These are phyloP conservation scores for Dryocosmus kuriphilus DNA, from an alignment of 2,888 invertebrate genomes.

Conservation along the genomic window DNA sequence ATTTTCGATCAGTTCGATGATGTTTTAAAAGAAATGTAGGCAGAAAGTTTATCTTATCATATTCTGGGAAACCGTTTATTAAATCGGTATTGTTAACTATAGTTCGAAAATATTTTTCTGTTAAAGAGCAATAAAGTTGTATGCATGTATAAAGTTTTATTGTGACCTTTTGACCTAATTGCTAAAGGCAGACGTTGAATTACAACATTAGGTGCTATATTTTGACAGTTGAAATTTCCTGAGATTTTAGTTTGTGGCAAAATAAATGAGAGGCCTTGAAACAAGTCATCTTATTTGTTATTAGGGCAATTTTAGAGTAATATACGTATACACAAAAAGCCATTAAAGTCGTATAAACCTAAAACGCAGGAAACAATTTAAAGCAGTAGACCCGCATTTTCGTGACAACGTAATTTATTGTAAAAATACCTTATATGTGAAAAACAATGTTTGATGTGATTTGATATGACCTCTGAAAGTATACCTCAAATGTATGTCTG, in stretches of 20 bases:
- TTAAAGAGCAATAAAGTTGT: too few relatives aligned
- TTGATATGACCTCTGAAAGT: background rate
- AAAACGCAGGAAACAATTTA: slow-evolving; percentile 16
- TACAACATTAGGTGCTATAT: background rate
- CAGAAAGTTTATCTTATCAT: background rate
- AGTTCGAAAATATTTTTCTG: background rate
- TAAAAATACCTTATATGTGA: background rate
- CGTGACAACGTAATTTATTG: background rate
- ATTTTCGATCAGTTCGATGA: background rate
- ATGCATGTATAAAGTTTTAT: background rate
- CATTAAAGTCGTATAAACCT: background rate
- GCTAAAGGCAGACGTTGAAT: background rate
- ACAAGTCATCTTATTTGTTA: background rate
- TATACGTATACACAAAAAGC: background rate
- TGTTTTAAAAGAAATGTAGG: background rate
- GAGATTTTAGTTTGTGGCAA: background rate
- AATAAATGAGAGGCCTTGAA: background rate
- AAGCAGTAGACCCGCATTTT: background rate
- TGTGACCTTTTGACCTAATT: background rate
- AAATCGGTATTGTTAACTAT: background rate
- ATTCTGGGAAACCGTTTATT: background rate
- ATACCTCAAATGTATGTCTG: too few relatives aligned
- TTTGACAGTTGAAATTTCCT: background rate
- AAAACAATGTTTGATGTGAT: background rate
- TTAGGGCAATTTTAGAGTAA: background rate